Conservation (phyloP, 2,113 vertebrate species). For the Gasterosteus nipponicus region DNA sequence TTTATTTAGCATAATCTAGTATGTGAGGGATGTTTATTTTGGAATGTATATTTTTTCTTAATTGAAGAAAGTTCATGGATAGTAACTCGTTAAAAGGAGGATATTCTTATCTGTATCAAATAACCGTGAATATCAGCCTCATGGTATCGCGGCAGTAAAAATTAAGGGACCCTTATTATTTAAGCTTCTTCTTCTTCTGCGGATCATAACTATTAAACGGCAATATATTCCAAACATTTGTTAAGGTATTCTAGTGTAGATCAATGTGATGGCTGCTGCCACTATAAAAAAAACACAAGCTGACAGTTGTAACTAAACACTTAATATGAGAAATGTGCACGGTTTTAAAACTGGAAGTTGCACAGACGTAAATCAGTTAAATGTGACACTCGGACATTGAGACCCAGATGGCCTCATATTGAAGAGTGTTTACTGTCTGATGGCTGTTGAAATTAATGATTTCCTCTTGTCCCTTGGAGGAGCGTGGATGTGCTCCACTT, state of each 20-base stretch:
- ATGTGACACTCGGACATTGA: not conserved
- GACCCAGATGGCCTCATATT: not conserved
- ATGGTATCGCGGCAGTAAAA: not conserved
- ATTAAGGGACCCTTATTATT: not conserved
- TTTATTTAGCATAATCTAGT: not conserved
- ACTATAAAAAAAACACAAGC: not conserved
- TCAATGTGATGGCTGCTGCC: not conserved
- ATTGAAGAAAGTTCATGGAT: not conserved
- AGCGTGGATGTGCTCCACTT: not conserved
- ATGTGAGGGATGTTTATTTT: too few relatives aligned
- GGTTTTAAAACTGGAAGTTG: not conserved
- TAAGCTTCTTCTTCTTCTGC: not conserved
- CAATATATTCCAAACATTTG: not conserved
- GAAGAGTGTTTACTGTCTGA: not conserved
- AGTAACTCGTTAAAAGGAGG: not conserved
- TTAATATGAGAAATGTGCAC: not conserved
- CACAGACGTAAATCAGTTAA: not conserved
- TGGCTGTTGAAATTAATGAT: conserved; percentile 25
- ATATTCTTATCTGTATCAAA: not conserved
- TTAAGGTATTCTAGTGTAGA: not conserved
- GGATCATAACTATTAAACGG: not conserved
- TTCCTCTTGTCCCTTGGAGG: not conserved
- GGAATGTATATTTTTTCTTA: not conserved
- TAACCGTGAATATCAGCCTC: not conserved
- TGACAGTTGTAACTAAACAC: not conserved